Base-by-base conservation (phyloP, 2,888 invertebrate species). In the Tetropium fuscum region DNA sequence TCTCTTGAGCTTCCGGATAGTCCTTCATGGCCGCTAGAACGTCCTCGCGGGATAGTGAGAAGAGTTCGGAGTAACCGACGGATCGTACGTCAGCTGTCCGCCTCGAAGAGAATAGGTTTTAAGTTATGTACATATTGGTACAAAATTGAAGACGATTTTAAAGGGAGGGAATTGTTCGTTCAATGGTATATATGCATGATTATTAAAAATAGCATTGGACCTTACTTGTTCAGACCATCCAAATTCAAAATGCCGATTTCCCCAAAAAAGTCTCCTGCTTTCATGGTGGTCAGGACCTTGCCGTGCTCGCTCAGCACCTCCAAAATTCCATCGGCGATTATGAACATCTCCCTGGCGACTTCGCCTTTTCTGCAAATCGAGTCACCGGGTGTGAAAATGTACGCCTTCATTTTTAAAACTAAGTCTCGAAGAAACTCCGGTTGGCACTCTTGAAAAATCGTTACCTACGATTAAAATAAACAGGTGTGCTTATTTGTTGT, bases 301-400 rank as follows among this genome's bases (percentile, higher is more conserved):
- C 97, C 97, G 6, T 92, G 91, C 78, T 97, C 97, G 75, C 97
- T 97, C 80, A 97, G 90, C 8, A 97, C 97, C 83, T 97, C 97
- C 54, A 97, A 85, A 73, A 97, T 95, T 5, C 97, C 98, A 80
- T 97, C 97, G 2, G 97, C 97, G 78, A 98, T 97, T 73, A 98
- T 98, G 79, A 97, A 98, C 97, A 98, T 98, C 83, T 98, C 97
- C 64, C 97, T 85, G 0, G 97, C 97, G 92, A 74, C 90, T 65
- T 82, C 83, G 74, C 95, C 97, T 83, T 97, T 95, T 30, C 97
- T 88, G 79, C 97, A 97, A 78, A 98, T 97, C 60, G 97, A 92
- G 82, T 98, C 97, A 15, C 97, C 97, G 0, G 97, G 97, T 16
- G 97, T 98, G 82, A 98, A 98, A 80, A 98, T 98, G 81, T 95